Evolutionary conservation across 37 sponge, comb jelly and placozoan species (phyloP), one percentile per base, ranked within the genome.

Genomic region (Chondrilla cf. caribensis): DNA sequence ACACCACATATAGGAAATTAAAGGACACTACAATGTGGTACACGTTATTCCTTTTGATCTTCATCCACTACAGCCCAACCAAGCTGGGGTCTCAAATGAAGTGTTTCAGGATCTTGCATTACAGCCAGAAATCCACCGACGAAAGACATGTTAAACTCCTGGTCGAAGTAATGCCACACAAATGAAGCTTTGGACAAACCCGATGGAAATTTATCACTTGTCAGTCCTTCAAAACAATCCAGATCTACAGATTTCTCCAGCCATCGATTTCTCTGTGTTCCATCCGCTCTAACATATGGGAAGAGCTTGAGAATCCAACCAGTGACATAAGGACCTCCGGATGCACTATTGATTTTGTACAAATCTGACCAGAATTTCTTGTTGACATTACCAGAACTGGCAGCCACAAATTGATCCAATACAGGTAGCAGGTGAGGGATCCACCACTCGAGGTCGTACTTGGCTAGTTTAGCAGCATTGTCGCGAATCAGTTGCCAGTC

Each of bases 381-480:
- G 72, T 90, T 79, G 14, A 82, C 60, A 7, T 70, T 65, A 28
- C 90, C 90, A 59, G 60, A 70, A 4, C 78, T 79, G 29, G 90
- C 83, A 17, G 66, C 83, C 35, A 90, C 79, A 60, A 90, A 86
- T 54, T 90, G 83, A 14, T 90, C 86, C 37, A 90, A 80, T 0
- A 90, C 64, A 9, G 75, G 79, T 22, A 29, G 60, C 0, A 90
- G 62, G 26, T 58, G 58, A 2, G 58, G 68, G 0, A 68, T 82
- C 90, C 90, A 90, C 86, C 86, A 85, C 22, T 77, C 60, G 71
- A 90, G 38, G 81, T 80, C 81, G 67, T 67, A 90, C 55, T 90
- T 65, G 4, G 71, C 51, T 29, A 90, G 79, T 24, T 36, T 36
- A 15, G 54, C 37, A 3, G 75, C 83, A 62, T 81, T 85, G 14